phyloP scores from a whole-genome alignment of 2,888 invertebrate species.

The Globia sparganii region DNA sequence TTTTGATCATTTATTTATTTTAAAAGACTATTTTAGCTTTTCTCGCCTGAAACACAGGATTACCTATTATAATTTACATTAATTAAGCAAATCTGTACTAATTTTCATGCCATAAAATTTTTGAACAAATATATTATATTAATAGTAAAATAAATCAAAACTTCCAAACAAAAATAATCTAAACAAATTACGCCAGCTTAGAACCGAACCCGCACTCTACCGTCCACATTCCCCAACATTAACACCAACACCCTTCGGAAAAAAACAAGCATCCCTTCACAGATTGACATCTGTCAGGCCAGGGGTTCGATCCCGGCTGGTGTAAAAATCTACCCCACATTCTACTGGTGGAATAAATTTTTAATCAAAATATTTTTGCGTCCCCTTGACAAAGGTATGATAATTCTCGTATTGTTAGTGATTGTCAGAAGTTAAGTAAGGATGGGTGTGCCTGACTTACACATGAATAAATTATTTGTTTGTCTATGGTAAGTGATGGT shows the following conservation, averaged over 20 bases:
- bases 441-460: slow-evolving; percentile 77
- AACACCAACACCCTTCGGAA: slow-evolving; percentile 56
- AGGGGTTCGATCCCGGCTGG: slow-evolving; percentile 65
- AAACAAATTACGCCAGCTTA: slow-evolving; percentile 60
- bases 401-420: slow-evolving; percentile 85
- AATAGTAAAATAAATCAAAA: slow-evolving; percentile 3
- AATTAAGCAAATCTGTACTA: too few species aligned
- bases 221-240: slow-evolving; percentile 57
- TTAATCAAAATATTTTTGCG: slow-evolving; percentile 89
- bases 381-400: slow-evolving; percentile 75
- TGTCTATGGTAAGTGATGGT: slow-evolving; percentile 46
- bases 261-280: slow-evolving; percentile 73
- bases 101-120: too few species aligned
- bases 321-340: slow-evolving; percentile 75
- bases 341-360: slow-evolving; percentile 85
- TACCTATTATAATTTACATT: too few species aligned
- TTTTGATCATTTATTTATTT: too few species aligned
- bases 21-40: too few species aligned
- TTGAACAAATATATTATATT: too few species aligned
- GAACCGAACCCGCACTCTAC: slow-evolving; percentile 58
- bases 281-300: slow-evolving; percentile 88
- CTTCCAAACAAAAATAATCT: slow-evolving; percentile 47
- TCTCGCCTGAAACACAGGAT: too few species aligned
- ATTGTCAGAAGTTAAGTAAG: slow-evolving; percentile 82
- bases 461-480: slow-evolving; percentile 76